Conservation (phyloP, 1,140 invertebrate species). For the Matsumurasca onukii region DNA sequence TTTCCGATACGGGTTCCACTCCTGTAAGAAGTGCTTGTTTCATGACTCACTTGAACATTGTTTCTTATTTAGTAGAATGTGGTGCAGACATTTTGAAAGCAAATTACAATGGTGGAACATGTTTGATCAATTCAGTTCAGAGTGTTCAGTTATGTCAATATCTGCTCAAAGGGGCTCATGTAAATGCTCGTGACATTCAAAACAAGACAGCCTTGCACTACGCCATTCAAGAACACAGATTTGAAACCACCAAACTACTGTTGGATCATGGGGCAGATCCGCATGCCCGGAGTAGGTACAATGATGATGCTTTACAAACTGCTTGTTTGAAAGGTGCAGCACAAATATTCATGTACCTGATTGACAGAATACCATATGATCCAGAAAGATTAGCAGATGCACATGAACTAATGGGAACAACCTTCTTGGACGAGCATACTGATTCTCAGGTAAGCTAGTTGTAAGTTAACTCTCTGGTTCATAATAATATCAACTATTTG, state of each 20-base stretch:
- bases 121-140: slow-evolving; percentile 92
- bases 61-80: slow-evolving; percentile 70
- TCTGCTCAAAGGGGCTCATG: slow-evolving; percentile 74
- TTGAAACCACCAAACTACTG: slow-evolving; percentile 82
- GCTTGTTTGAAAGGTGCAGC: slow-evolving; percentile 87
- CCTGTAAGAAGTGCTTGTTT: slow-evolving; percentile 89
- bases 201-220: slow-evolving; percentile 92
- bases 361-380: slow-evolving; percentile 61
- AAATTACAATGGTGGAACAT: slow-evolving; percentile 92
- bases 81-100: slow-evolving; percentile 84
- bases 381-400: slow-evolving; percentile 74
- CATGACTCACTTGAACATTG: slow-evolving; percentile 87
- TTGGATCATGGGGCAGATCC: slow-evolving; percentile 79
- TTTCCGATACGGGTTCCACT: slow-evolving; percentile 87
- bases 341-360: slow-evolving; percentile 76
- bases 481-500: too few species aligned
- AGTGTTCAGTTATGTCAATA: slow-evolving; percentile 78
- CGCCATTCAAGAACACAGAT: slow-evolving; percentile 69
- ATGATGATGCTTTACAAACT: slow-evolving; percentile 88
- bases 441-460: slow-evolving; percentile 56
- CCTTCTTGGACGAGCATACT: slow-evolving; percentile 80
- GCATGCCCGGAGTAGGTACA: slow-evolving; percentile 71
- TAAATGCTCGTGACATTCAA: slow-evolving; percentile 87
- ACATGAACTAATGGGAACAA: slow-evolving; percentile 80
- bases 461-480: too few species aligned